Base-by-base conservation (phyloP, 1,140 invertebrate species). In the Drosophila chauvacae region DNA sequence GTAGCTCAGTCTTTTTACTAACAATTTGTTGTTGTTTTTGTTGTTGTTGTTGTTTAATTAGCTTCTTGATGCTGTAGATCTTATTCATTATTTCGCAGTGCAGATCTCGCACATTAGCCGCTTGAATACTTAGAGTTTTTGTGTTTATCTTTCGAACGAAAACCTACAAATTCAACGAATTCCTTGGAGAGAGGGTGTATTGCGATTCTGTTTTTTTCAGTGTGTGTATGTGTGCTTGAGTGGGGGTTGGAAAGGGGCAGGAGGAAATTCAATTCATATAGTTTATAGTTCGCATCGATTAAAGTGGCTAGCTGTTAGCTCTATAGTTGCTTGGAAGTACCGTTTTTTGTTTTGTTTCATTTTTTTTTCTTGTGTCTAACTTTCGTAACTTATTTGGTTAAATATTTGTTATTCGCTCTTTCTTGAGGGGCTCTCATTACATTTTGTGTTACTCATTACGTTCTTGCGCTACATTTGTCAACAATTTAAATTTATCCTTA, bases 1-100 rank as follows among this genome's bases (percentile, higher is more conserved):
- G 82, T 91, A 87, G 87, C 87, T 91, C 87, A 91, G 87, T 91
- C 87, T 91, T 91, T 86, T 91, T 91, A 91, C 87, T 91, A 91
- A 91, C 80, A 81, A 83, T 90, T 90, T 80, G 55, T 77, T 77
- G 72, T 66, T 72, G 66, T 72, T 51, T 33, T 33, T 70, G 48
- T 72, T 56, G 69, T 47, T 26, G 14, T 81, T 81, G 66, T 68
- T 71, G 57, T 57, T 51, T 37, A 65, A 61, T 78, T 78, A 55
- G 59, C 65, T 79, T 75, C 58, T 57, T 64, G 51, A 63, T 69
- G 68, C 64, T 70, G 59, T 60, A 57, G 47, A 56, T 65, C 51
- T 42, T 48, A 45, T 66, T 56, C 5, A 56, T 60, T 70, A 37
- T 37, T 58, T 39, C 20, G 50, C 69, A 41, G 55, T 59, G 70